A percentile compares a stretch with the other conserved stretches of the same genome.
Conservation (phyloP, 1,140 invertebrate genomes). For the Leguminivora glycinivorella region DNA sequence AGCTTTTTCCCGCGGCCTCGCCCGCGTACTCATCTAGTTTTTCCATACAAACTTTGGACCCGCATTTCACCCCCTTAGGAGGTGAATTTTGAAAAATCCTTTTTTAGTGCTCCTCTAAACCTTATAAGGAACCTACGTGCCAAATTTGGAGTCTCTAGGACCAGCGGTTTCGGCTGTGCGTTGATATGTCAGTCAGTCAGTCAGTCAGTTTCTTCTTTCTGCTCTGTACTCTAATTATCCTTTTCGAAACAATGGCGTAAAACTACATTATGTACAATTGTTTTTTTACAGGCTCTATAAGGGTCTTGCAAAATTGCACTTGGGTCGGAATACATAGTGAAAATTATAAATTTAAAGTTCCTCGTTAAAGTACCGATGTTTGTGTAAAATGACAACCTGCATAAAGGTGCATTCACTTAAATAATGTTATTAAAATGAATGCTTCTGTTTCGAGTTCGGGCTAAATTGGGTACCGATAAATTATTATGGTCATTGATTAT, state of each 20-base stretch:
- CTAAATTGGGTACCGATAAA: conserved; percentile 6
- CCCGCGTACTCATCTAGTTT: too few relatives aligned
- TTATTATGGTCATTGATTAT: neutral
- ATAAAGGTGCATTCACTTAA: conserved; percentile 8
- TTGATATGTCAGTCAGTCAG: too few relatives aligned
- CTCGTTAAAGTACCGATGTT: conserved; percentile 23
- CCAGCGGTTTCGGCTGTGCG: too few relatives aligned
- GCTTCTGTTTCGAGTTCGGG: neutral
- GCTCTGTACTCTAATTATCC: neutral
- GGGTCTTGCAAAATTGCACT: neutral
- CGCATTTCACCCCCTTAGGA: too few relatives aligned
- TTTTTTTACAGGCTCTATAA: conserved; percentile 4
- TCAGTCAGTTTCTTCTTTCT: too few relatives aligned
- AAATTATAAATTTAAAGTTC: conserved; percentile 28
- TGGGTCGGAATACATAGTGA: conserved; percentile 6
- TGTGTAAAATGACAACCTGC: conserved; percentile 19
- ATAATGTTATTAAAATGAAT: conserved; percentile 16
- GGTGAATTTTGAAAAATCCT: too few relatives aligned
- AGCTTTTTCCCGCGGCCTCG: too few relatives aligned
- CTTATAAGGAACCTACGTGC: too few relatives aligned
- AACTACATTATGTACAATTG: neutral
- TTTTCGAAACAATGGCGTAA: conserved; percentile 6
- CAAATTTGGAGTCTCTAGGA: too few relatives aligned
- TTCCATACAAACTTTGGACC: too few relatives aligned
- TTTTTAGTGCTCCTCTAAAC: too few relatives aligned